Percentiles rank a stretch among this genome's conserved stretches.
Evolutionary conservation across 2,113 vertebrate species (phyloP).

Genomic region (Poicephalus meyeri): DNA sequence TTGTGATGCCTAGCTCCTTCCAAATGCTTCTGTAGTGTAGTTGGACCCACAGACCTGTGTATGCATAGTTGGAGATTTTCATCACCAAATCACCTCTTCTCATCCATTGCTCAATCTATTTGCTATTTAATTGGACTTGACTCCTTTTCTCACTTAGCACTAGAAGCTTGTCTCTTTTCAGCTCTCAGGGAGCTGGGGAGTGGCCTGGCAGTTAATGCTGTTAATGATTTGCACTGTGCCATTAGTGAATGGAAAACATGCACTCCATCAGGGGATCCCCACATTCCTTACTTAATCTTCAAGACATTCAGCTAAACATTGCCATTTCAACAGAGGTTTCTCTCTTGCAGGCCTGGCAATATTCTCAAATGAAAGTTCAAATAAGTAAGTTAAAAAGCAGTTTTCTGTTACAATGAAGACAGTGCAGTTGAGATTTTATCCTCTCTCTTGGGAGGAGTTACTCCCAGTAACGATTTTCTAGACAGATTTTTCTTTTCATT

Average conservation of each 20-base stretch:
- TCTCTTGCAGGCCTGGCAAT: constrained; percentile 70
- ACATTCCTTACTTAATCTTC: neutral
- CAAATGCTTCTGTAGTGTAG: neutral
- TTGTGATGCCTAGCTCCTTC: neutral
- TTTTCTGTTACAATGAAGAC: neutral
- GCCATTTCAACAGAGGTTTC: neutral
- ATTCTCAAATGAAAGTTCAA: constrained; percentile 69
- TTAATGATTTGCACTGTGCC: neutral
- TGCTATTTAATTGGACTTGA: neutral
- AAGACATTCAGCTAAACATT: neutral
- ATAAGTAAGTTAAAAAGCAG: constrained; percentile 65
- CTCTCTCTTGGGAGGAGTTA: neutral
- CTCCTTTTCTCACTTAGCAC: neutral
- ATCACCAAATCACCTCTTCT: neutral
- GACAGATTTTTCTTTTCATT: neutral
- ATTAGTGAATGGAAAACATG: neutral
- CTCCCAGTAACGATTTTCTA: neutral
- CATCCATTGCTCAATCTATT: neutral
- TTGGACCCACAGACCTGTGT: neutral
- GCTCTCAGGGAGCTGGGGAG: neutral
- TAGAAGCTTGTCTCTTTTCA: neutral
- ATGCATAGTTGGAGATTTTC: neutral
- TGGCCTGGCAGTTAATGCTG: neutral
- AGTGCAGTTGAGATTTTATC: neutral
- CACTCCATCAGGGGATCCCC: neutral